Base-by-base conservation (phyloP, 2,113 vertebrate species). In the Thymallus thymallus region DNA sequence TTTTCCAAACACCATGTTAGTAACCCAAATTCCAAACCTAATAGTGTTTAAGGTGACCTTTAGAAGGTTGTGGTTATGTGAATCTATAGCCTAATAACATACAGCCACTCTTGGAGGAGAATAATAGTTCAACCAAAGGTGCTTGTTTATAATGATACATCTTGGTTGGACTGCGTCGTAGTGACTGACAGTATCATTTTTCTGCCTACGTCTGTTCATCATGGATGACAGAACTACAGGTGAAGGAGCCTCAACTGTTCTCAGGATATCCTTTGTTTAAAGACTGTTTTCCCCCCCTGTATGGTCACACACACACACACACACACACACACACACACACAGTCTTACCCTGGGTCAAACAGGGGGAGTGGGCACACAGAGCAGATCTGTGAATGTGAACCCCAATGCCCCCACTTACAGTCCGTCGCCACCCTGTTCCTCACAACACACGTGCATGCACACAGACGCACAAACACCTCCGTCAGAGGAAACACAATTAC, bases 261-360 rank as follows among this genome's bases (percentile, higher is more conserved):
- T 69, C 77, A 90, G 89, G 90, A 91, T 87, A 88, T 91, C 89
- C 89, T 87, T 82, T 90, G 87, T 91, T 86, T 80, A 48, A 76
- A 58, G 68, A 79, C 78, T 78, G 81, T 80, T 86, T 85, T 84
- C 72, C 16, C 72, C 68, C 75, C 74, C 56, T 62, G 13, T 73
- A 71, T 56, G 77, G 68, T 2, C 14, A 62, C 30, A 9, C 12
- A 77, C 23, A 51, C 29, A 14, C 65, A 78, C 56, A 55, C 66
- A 24, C 67, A 60, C 14, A 62, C 30, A 9, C 12, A 77, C 23
- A 51, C 29, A 14, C 65, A 78, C 56, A 55, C 66, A 24, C 67
- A 60, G 13, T 45, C 58, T n/a, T 67, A 67, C 32, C 20, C n/a
- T 67, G 30, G 1, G 62, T 30, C 62, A 30, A 29, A 9, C 18